These are phyloP conservation scores for Pipistrellus nathusii DNA, from an alignment of 2,797 vertebrate species.

Conservation along the genomic window DNA sequence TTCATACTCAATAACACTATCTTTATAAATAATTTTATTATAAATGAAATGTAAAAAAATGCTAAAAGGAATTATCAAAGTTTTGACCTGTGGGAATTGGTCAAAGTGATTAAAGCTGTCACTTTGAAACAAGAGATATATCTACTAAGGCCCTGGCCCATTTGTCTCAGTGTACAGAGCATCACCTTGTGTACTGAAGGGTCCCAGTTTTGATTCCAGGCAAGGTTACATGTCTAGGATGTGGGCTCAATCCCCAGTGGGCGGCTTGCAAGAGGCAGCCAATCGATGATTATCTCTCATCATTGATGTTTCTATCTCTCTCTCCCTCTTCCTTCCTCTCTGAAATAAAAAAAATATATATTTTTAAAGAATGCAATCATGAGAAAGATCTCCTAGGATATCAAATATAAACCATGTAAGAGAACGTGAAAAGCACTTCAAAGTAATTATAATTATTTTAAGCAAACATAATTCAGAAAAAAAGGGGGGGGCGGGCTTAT, in stretches of 20 bases:
- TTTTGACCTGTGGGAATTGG: not conserved
- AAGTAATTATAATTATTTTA: not conserved
- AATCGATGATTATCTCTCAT: too few species aligned
- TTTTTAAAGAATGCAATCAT: too few species aligned
- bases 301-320: too few species aligned
- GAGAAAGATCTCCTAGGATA: not conserved
- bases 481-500: not conserved
- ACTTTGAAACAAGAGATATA: not conserved
- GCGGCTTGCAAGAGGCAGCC: too few species aligned
- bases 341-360: too few species aligned
- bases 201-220: too few species aligned
- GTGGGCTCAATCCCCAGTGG: too few species aligned
- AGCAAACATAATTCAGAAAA: not conserved
- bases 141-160: not conserved
- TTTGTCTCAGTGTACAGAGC: too few species aligned
- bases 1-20: not conserved
- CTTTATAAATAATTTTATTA: not conserved
- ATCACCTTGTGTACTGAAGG: too few species aligned
- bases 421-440: not conserved
- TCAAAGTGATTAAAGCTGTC: not conserved
- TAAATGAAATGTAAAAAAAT: not conserved
- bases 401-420: not conserved
- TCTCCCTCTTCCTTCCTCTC: too few species aligned
- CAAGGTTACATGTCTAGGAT: too few species aligned
- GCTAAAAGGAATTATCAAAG: not conserved